Percentiles rank a stretch among this genome's conserved stretches.
These are phyloP conservation scores for Sesia apiformis DNA, from an alignment of 2,888 invertebrate genomes.

Conservation along the genomic window DNA sequence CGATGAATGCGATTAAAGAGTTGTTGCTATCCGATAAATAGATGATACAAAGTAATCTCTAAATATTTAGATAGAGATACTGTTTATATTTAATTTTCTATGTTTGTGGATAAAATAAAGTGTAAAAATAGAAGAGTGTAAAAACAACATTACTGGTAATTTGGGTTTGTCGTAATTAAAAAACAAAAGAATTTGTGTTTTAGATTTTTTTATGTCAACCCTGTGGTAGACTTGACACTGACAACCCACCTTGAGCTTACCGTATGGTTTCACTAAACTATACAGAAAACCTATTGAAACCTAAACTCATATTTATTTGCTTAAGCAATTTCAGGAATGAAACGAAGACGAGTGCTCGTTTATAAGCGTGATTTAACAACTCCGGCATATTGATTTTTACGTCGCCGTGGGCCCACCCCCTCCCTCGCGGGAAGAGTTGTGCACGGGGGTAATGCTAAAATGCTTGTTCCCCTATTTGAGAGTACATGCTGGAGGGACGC, in stretches of 20 bases:
- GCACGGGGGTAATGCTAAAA: conserved; percentile 76
- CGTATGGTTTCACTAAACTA: too few species aligned
- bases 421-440: conserved; percentile 71
- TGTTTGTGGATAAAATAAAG: too few species aligned
- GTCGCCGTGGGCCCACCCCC: conserved; percentile 73
- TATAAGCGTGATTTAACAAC: conserved; percentile 84
- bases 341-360: conserved; percentile 76
- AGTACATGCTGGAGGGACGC: conserved; percentile 71
- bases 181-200: too few species aligned
- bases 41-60: neutral
- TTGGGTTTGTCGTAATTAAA: too few species aligned
- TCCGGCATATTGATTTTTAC: conserved; percentile 80
- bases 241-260: too few species aligned
- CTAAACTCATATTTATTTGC: conserved; percentile 41
- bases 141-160: too few species aligned
- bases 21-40: conserved; percentile 24
- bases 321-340: conserved; percentile 67
- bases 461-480: conserved; percentile 76
- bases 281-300: too few species aligned
- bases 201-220: too few species aligned
- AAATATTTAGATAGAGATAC: too few species aligned
- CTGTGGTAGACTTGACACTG: too few species aligned
- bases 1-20: conserved; percentile 46
- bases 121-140: too few species aligned
- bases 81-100: too few species aligned